phyloP scores from a whole-genome alignment of 2,888 invertebrate species.

The Pogonocherus hispidulus region DNA sequence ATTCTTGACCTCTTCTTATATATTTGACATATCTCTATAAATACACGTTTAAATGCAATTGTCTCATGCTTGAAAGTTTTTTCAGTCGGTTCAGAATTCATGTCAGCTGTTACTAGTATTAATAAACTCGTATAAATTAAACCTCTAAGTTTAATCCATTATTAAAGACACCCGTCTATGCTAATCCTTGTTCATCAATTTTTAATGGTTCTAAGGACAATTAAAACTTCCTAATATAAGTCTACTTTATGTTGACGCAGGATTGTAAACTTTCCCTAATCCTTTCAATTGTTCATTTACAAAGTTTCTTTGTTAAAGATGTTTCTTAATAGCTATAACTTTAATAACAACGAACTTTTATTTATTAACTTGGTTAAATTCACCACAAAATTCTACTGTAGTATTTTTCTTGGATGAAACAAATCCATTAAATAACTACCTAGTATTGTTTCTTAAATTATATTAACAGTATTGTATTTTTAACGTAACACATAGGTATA shows the following conservation, averaged over 20 bases:
- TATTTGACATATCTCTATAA: constrained; percentile 59
- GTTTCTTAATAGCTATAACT: constrained; percentile 45
- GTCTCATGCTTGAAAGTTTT: constrained; percentile 47
- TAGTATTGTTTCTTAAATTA: too few relatives aligned
- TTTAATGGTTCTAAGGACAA: constrained; percentile 61
- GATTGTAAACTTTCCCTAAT: constrained; percentile 58
- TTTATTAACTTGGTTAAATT: constrained; percentile 34
- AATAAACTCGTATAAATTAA: constrained; percentile 24
- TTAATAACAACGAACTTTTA: constrained; percentile 45
- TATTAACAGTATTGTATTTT: too few relatives aligned
- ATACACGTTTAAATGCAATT: constrained; percentile 54
- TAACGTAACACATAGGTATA: too few relatives aligned
- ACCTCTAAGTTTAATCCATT: constrained; percentile 36
- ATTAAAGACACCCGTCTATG: constrained; percentile 50
- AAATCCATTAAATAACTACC: too few relatives aligned
- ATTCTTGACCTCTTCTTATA: constrained; percentile 59
- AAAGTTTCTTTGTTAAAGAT: constrained; percentile 55
- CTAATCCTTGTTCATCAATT: constrained; percentile 62
- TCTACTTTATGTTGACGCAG: constrained; percentile 55
- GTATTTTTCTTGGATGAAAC: constrained; percentile 22
- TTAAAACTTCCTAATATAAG: constrained; percentile 62
- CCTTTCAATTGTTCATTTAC: constrained; percentile 59
- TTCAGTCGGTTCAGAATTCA: constrained; percentile 41
- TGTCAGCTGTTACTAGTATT: constrained; percentile 39
- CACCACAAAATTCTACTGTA: not conserved